These are phyloP conservation scores for Boloria euphrosyne DNA, from an alignment of 2,888 invertebrate genomes.

Conservation along the genomic window DNA sequence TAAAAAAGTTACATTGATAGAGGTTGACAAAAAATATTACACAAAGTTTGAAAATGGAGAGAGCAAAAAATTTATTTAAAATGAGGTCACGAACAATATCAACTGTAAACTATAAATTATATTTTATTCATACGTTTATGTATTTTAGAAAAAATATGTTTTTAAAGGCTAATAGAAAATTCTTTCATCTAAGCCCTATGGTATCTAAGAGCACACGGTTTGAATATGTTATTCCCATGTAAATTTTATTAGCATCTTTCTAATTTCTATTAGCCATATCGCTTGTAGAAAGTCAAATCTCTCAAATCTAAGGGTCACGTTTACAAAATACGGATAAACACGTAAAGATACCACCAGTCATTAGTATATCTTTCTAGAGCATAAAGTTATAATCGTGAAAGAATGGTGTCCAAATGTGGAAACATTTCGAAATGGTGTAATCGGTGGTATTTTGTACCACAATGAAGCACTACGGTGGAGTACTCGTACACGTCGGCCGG, in stretches of 20 bases:
- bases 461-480: not conserved
- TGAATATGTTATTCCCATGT: too few relatives aligned
- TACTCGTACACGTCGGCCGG: not conserved
- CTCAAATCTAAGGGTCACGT: not conserved
- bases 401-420: too few relatives aligned
- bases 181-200: too few relatives aligned
- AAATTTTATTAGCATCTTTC: too few relatives aligned
- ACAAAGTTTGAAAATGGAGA: not conserved
- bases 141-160: too few relatives aligned
- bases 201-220: too few relatives aligned
- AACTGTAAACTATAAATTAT: too few relatives aligned
- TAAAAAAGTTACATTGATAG: not conserved
- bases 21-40: not conserved
- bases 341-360: too few relatives aligned
- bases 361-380: constrained; percentile 3
- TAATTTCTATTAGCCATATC: not conserved
- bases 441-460: constrained; percentile 5
- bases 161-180: too few relatives aligned
- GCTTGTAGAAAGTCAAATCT: not conserved
- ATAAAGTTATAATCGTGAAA: not conserved
- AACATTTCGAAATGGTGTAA: constrained; percentile 5
- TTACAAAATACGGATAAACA: too few relatives aligned
- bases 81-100: not conserved
- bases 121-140: too few relatives aligned
- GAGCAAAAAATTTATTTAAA: constrained; percentile 2